Percentiles rank a stretch among this genome's conserved stretches.
phyloP scores from a whole-genome alignment of 2,797 vertebrate species.

The Borostomias antarcticus region DNA sequence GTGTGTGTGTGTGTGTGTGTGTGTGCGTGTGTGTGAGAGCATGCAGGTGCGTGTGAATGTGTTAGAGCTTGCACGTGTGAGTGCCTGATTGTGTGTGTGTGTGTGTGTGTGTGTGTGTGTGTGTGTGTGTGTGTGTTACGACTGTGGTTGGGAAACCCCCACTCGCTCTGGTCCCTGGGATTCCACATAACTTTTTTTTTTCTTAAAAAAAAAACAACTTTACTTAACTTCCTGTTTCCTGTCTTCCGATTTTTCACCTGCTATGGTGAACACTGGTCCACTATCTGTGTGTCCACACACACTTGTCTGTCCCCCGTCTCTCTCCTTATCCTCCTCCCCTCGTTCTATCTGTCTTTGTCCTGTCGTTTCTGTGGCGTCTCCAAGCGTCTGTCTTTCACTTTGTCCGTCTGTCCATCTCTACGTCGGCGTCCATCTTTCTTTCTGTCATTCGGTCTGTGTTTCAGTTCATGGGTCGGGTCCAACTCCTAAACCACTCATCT shows the following conservation, averaged over 20 bases:
- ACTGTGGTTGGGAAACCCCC: conserved; percentile 43
- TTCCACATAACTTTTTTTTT: conserved; percentile 48
- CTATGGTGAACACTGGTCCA: conserved; percentile 12
- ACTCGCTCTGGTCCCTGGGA: conserved; percentile 58
- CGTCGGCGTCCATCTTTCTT: too few species aligned
- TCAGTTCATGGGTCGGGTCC: conserved; percentile 7
- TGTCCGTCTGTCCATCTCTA: too few species aligned
- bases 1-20: conserved; percentile 38
- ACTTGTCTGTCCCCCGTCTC: background rate
- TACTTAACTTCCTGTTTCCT: conserved; percentile 37
- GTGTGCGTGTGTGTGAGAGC: conserved; percentile 24
- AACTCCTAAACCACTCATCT: conserved; percentile 33
- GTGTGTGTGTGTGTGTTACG: conserved; percentile 21
- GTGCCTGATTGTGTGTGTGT: conserved; percentile 35
- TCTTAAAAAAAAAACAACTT: too few species aligned
- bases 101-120: conserved; percentile 24
- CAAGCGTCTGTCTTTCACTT: conserved; percentile 25
- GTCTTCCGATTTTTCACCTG: conserved; percentile 12
- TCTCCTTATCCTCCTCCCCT: background rate
- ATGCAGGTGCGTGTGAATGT: conserved; percentile 17
- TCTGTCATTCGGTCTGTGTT: too few species aligned
- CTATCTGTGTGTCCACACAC: conserved; percentile 20
- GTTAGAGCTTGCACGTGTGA: conserved; percentile 12
- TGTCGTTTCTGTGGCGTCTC: too few species aligned
- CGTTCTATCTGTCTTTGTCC: conserved; percentile 34